Conservation (phyloP, 2,888 invertebrate species). For the Invenusta paracnida region DNA sequence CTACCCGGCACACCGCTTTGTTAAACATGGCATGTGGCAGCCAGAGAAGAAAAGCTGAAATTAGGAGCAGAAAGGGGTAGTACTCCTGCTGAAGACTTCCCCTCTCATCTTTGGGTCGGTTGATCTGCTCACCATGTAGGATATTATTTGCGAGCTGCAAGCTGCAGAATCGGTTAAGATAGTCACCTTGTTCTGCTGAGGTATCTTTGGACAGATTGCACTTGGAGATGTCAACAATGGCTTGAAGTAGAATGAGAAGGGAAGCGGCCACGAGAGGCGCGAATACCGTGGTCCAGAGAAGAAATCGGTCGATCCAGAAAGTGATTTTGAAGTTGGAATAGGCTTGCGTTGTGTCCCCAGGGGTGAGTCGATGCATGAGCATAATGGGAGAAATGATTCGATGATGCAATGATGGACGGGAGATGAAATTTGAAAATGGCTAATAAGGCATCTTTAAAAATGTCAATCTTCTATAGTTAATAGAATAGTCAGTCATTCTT, state of each 20-base stretch:
- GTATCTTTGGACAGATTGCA: slow-evolving; percentile 17
- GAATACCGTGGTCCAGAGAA: slow-evolving; percentile 19
- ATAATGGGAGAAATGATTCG: background rate
- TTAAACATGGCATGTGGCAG: slow-evolving; percentile 31
- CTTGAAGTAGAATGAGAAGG: slow-evolving; percentile 28
- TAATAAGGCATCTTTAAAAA: slow-evolving; percentile 1
- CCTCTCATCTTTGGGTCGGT: background rate
- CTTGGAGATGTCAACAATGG: slow-evolving; percentile 9
- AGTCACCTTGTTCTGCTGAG: background rate
- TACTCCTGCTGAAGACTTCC: slow-evolving; percentile 32
- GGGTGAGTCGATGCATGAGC: background rate
- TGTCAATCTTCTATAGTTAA: too few relatives aligned
- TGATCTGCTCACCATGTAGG: slow-evolving; percentile 31
- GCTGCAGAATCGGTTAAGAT: slow-evolving; percentile 31
- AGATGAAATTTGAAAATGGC: background rate
- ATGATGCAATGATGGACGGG: background rate
- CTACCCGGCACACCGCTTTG: background rate
- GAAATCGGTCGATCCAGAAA: slow-evolving; percentile 37
- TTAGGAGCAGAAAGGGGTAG: slow-evolving; percentile 36
- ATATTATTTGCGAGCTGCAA: slow-evolving; percentile 34
- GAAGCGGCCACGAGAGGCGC: slow-evolving; percentile 18
- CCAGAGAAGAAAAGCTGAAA: slow-evolving; percentile 33
- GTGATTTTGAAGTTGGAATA: slow-evolving; percentile 9
- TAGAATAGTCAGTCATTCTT: too few relatives aligned
- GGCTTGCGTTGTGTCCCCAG: slow-evolving; percentile 13